Conservation (phyloP, 1,140 invertebrate species). For the Listronotus oregonensis region DNA sequence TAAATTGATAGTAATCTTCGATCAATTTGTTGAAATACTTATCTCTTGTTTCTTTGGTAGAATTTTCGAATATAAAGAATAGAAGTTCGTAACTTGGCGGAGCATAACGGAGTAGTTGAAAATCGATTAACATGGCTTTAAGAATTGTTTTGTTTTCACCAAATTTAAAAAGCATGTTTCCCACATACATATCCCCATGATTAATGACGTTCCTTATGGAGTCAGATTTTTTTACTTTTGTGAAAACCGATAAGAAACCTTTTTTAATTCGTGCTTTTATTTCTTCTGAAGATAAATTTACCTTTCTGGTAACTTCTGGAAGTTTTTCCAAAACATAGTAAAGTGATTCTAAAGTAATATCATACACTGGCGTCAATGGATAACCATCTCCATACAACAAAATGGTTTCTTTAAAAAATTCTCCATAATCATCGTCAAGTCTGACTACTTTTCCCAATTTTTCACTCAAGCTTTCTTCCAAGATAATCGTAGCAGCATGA, state of each 20-base stretch:
- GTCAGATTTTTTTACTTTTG: constrained; percentile 10
- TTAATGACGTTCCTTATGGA: constrained; percentile 52
- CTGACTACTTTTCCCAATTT: constrained; percentile 5
- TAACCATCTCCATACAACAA: too few relatives aligned
- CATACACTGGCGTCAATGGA: not conserved
- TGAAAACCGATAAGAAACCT: not conserved
- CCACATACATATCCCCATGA: constrained; percentile 57
- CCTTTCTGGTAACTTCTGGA: not conserved
- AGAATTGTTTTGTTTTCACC: constrained; percentile 54
- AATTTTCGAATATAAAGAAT: constrained; percentile 53
- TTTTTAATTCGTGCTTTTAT: not conserved
- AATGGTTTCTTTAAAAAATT: constrained; percentile 8
- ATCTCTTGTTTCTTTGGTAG: constrained; percentile 50
- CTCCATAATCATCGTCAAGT: constrained; percentile 8
- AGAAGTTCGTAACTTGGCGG: constrained; percentile 60
- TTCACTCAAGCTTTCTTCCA: constrained; percentile 15
- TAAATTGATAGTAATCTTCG: constrained; percentile 51
- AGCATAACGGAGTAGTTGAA: constrained; percentile 60
- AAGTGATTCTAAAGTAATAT: not conserved
- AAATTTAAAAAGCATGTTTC: constrained; percentile 57
- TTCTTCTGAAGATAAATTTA: constrained; percentile 6
- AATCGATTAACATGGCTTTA: constrained; percentile 59
- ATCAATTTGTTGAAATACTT: constrained; percentile 49
- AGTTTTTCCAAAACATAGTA: constrained; percentile 13
- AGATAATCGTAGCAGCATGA: constrained; percentile 4